These are phyloP conservation scores for Argopecten irradians DNA, from an alignment of 1,140 invertebrate species.

Conservation along the genomic window DNA sequence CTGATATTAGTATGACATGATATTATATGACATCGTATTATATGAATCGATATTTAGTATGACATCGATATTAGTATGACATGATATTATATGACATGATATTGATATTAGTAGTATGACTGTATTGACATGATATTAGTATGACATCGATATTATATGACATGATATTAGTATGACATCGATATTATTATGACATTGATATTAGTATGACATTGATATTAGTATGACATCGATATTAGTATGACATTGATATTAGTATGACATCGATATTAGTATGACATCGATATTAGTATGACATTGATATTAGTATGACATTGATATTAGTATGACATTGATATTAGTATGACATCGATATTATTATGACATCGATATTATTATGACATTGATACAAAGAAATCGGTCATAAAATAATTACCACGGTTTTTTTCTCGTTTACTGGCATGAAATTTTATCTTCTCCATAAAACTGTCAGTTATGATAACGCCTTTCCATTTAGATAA, in stretches of 20 bases:
- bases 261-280: background rate
- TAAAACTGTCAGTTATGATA: background rate
- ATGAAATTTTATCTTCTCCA: background rate
- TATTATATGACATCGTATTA: too few species aligned
- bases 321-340: background rate
- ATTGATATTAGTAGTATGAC: background rate
- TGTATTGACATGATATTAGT: background rate
- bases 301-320: background rate
- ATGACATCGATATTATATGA: background rate
- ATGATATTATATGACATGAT: background rate
- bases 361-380: background rate
- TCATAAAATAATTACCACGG: too few species aligned
- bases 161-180: too few species aligned
- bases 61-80: background rate
- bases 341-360: background rate
- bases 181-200: background rate
- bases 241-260: background rate
- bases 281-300: background rate
- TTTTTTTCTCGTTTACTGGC: too few species aligned
- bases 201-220: background rate
- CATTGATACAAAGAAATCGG: background rate
- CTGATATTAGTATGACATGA: too few species aligned
- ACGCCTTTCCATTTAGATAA: background rate
- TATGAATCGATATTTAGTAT: too few species aligned
- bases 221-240: background rate